Conservation (phyloP, 1,140 invertebrate species). For the Hesperophylax magnus region DNA sequence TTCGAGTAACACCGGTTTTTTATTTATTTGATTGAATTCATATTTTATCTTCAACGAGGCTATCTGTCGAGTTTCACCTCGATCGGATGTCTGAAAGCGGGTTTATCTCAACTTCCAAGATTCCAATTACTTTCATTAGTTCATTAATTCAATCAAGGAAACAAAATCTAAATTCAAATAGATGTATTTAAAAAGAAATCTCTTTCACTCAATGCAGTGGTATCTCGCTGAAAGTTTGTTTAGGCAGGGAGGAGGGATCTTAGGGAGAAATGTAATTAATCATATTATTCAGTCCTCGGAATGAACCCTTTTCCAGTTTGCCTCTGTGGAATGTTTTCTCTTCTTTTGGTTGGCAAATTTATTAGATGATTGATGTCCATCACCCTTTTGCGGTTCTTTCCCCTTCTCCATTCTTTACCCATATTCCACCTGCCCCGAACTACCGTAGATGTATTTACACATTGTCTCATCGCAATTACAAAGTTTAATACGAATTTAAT, state of each 20-base stretch:
- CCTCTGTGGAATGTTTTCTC: constrained; percentile 48
- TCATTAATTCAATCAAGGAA: too few species aligned
- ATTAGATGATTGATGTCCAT: constrained; percentile 57
- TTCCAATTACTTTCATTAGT: too few species aligned
- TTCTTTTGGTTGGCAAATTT: constrained; percentile 57
- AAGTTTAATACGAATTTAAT: background rate
- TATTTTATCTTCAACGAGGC: too few species aligned
- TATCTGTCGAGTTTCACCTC: too few species aligned
- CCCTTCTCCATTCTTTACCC: background rate
- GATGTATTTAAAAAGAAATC: too few species aligned
- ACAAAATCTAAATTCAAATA: too few species aligned
- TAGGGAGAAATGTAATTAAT: constrained; percentile 51
- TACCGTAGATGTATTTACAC: background rate
- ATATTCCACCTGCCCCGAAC: too few species aligned
- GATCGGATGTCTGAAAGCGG: too few species aligned
- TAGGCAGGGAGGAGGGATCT: background rate
- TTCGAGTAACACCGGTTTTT: too few species aligned
- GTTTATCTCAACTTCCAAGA: too few species aligned
- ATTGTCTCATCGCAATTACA: background rate
- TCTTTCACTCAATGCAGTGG: too few species aligned
- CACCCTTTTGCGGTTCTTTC: background rate
- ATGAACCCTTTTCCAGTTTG: constrained; percentile 51
- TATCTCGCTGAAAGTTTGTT: background rate
- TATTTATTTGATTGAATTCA: too few species aligned
- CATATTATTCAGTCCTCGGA: constrained; percentile 50